Percentiles rank a stretch among this genome's conserved stretches.
These are phyloP conservation scores for Tylochromis polylepis DNA, from an alignment of 2,113 vertebrate species.

Conservation along the genomic window DNA sequence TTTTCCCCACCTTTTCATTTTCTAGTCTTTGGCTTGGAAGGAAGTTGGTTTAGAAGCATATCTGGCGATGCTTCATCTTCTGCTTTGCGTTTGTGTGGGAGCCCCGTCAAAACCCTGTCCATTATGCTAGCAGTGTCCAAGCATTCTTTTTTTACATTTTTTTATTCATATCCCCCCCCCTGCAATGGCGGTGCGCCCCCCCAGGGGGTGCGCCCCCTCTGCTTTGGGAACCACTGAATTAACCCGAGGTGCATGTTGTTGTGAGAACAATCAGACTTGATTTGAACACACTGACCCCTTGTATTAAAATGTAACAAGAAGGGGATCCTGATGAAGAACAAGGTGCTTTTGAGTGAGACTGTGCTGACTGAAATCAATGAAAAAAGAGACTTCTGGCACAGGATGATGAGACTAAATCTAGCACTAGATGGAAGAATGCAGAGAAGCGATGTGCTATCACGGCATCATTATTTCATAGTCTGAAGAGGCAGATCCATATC, in stretches of 20 bases:
- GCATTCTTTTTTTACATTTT: too few species aligned
- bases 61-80: too few species aligned
- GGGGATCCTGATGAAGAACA: background rate
- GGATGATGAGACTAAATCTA: background rate
- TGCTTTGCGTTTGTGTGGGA: too few species aligned
- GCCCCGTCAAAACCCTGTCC: too few species aligned
- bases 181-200: too few species aligned
- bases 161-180: too few species aligned
- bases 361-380: background rate
- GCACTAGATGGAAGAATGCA: background rate
- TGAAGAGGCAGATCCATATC: slow-evolving; percentile 6
- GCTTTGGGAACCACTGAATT: too few species aligned
- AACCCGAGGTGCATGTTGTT: accelerated
- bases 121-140: too few species aligned
- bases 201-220: too few species aligned
- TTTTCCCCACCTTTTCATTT: too few species aligned
- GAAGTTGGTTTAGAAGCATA: too few species aligned
- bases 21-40: too few species aligned
- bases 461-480: slow-evolving; percentile 33
- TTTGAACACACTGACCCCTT: background rate
- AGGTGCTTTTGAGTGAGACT: background rate
- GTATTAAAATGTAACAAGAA: background rate
- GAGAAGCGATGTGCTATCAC: background rate
- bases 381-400: background rate
- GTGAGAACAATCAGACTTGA: background rate